Conservation (phyloP, 1,140 invertebrate species). For the Hyles euphorbiae region DNA sequence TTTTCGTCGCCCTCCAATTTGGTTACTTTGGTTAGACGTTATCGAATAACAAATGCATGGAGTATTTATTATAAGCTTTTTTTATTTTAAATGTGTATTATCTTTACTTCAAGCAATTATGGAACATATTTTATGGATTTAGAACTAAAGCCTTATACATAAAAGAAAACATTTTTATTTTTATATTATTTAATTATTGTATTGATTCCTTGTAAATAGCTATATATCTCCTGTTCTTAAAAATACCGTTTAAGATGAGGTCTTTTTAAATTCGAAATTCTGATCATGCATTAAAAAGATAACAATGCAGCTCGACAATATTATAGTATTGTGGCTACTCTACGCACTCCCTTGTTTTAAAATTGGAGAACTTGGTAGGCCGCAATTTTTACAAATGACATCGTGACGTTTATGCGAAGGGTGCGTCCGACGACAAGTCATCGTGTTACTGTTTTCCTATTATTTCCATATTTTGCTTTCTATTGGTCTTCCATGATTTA, state of each 20-base stretch:
- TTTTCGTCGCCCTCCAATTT: conserved; percentile 66
- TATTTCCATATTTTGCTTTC: conserved; percentile 49
- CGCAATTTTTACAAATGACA: conserved; percentile 75
- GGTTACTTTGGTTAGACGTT: conserved; percentile 62
- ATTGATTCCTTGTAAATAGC: too few relatives aligned
- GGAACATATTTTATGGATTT: too few relatives aligned
- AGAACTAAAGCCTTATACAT: too few relatives aligned
- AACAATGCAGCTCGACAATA: too few relatives aligned
- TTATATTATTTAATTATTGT: too few relatives aligned
- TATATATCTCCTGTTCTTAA: too few relatives aligned
- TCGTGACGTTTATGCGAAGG: conserved; percentile 68
- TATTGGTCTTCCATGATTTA: background rate
- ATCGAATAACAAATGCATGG: conserved; percentile 32
- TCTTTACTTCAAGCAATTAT: too few relatives aligned
- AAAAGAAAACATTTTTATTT: too few relatives aligned
- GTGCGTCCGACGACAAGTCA: conserved; percentile 63
- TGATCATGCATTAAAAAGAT: background rate
- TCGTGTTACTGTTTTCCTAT: conserved; percentile 69
- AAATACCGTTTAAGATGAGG: too few relatives aligned
- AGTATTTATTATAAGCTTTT: conserved; percentile 19
- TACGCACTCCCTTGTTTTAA: conserved; percentile 36
- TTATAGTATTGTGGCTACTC: conserved; percentile 17
- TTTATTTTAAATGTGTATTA: background rate
- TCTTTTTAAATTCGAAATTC: background rate
- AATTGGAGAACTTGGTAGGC: conserved; percentile 64